Conservation (phyloP, 2,888 invertebrate genomes). For the Drosophila leonis region DNA sequence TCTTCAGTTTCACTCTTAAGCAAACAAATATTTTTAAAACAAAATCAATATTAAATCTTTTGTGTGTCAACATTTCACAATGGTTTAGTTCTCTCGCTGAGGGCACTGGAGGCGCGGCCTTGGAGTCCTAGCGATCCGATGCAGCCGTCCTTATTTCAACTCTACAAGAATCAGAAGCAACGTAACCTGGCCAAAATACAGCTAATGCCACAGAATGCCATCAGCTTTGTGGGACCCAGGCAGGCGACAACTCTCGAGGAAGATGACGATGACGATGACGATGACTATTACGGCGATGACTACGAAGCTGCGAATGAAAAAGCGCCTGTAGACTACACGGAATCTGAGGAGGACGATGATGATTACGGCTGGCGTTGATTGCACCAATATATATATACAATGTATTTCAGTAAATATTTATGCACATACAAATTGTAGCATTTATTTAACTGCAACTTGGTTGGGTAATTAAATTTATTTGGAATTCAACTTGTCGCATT, state of each 20-base stretch:
- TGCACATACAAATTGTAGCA: constrained; percentile 31
- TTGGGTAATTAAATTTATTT: constrained; percentile 73
- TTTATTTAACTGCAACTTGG: constrained; percentile 64
- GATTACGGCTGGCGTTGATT: constrained; percentile 41
- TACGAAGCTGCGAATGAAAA: constrained; percentile 22
- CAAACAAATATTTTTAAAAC: neutral
- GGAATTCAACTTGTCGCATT: constrained; percentile 72
- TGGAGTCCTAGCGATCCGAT: constrained; percentile 60
- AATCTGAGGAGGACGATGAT: constrained; percentile 42
- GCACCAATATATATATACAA: constrained; percentile 6
- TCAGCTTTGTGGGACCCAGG: constrained; percentile 56
- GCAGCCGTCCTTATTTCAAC: constrained; percentile 25
- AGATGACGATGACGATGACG: constrained; percentile 20
- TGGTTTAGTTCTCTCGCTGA: constrained; percentile 19
- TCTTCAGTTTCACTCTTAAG: neutral
- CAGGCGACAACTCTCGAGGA: constrained; percentile 42
- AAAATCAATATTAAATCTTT: no score
- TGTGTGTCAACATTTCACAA: neutral
- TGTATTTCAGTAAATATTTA: constrained; percentile 7
- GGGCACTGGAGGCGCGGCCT: constrained; percentile 27
- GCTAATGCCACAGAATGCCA: constrained; percentile 36
- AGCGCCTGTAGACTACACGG: constrained; percentile 22
- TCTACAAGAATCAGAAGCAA: constrained; percentile 50
- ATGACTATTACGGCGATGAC: constrained; percentile 30
- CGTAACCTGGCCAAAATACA: constrained; percentile 53